These are phyloP conservation scores for Musca domestica DNA, from an alignment of 1,140 invertebrate genomes.

Conservation along the genomic window DNA sequence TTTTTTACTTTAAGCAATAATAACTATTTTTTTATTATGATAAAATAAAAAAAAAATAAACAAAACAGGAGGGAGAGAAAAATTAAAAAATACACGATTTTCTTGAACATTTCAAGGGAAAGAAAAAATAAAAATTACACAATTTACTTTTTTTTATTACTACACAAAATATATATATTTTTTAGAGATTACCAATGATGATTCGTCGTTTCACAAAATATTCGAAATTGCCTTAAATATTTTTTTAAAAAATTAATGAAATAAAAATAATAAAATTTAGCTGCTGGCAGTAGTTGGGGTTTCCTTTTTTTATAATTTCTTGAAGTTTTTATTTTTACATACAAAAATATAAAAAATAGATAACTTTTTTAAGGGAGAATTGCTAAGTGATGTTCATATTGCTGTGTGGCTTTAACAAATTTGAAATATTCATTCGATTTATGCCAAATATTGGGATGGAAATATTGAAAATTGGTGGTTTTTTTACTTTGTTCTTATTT, in stretches of 20 bases:
- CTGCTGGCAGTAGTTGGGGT: slow-evolving; percentile 10
- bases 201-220: slow-evolving; percentile 2
- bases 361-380: too few relatives aligned
- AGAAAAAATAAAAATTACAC: not conserved
- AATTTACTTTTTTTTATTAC: too few relatives aligned
- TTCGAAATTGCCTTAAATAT: not conserved
- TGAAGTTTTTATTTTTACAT: not conserved
- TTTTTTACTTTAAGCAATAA: too few relatives aligned
- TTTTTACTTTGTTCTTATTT: not conserved
- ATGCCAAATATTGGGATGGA: not conserved
- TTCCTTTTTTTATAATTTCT: too few relatives aligned
- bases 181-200: not conserved
- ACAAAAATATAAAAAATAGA: not conserved
- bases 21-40: too few relatives aligned
- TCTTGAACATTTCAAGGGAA: not conserved
- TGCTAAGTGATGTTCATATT: slow-evolving; percentile 1
- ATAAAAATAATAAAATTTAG: not conserved
- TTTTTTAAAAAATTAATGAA: not conserved
- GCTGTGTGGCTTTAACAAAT: not conserved
- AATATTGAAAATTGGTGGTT: not conserved
- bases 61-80: too few relatives aligned
- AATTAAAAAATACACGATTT: too few relatives aligned
- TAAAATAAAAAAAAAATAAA: too few relatives aligned
- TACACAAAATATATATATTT: too few relatives aligned
- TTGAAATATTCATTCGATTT: slow-evolving; percentile 14